Conservation (phyloP, 2,797 vertebrate species). For the Chiroxiphia lanceolata region DNA sequence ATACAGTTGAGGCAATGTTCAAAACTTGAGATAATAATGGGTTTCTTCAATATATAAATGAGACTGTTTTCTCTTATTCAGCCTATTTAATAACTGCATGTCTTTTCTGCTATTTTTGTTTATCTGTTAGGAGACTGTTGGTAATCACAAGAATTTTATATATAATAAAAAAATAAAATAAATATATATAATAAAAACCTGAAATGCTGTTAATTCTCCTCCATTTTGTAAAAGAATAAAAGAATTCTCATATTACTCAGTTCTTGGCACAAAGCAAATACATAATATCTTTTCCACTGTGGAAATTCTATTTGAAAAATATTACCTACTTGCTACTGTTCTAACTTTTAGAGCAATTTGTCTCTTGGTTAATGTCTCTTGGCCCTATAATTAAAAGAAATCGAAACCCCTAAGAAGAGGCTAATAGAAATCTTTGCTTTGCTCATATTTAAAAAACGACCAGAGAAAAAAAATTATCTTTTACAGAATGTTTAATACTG, state of each 20-base stretch:
- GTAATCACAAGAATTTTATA: background rate
- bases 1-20: background rate
- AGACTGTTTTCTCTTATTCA: background rate
- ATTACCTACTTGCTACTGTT: background rate
- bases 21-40: background rate
- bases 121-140: background rate
- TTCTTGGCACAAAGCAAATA: background rate
- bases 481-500: background rate
- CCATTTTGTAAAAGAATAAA: background rate
- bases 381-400: background rate
- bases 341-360: background rate
- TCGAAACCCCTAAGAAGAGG: background rate
- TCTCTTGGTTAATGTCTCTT: background rate
- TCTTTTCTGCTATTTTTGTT: background rate
- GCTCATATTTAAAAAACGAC: background rate
- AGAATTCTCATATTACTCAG: background rate
- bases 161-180: background rate
- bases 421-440: background rate
- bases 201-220: background rate
- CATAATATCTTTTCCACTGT: slow-evolving; percentile 14
- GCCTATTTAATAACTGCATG: background rate
- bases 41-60: background rate
- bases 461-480: background rate
- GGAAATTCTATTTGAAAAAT: slow-evolving; percentile 11
- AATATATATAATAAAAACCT: background rate